A percentile compares a stretch with the other conserved stretches of the same genome.
These are phyloP conservation scores for Saimiri boliviensis DNA, from an alignment of 2,113 vertebrate genomes.

Conservation along the genomic window DNA sequence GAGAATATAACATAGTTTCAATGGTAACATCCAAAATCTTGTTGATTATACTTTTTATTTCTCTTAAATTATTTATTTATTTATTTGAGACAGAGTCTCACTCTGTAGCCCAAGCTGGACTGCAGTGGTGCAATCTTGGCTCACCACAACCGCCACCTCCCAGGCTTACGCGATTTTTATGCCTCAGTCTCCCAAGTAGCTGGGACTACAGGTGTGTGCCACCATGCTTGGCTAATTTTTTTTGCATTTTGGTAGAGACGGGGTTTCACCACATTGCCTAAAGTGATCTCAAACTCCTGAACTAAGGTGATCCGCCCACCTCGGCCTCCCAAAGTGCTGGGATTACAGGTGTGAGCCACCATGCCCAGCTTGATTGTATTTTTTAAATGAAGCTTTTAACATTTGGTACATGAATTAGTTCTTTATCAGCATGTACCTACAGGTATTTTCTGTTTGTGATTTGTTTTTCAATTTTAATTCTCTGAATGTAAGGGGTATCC, in stretches of 20 bases:
- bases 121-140: background rate
- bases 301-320: background rate
- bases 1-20: background rate
- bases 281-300: background rate
- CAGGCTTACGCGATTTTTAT: background rate
- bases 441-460: background rate
- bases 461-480: conserved; percentile 1
- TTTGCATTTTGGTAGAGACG: background rate
- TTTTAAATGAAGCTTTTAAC: conserved; percentile 7
- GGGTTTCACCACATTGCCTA: background rate
- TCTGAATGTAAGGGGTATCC: background rate
- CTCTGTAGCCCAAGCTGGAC: background rate
- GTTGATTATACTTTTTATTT: background rate
- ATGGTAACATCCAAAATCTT: background rate
- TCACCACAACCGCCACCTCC: background rate
- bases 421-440: background rate
- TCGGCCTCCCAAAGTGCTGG: background rate
- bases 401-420: background rate
- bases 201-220: background rate
- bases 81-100: background rate
- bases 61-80: too few relatives aligned
- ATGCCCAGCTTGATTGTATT: background rate
- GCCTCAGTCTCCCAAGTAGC: background rate
- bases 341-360: background rate
- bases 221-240: background rate